Percentiles rank a stretch among this genome's conserved stretches.
Conservation (phyloP, 2,113 vertebrate species). For the Astatoreochromis straeleni region DNA sequence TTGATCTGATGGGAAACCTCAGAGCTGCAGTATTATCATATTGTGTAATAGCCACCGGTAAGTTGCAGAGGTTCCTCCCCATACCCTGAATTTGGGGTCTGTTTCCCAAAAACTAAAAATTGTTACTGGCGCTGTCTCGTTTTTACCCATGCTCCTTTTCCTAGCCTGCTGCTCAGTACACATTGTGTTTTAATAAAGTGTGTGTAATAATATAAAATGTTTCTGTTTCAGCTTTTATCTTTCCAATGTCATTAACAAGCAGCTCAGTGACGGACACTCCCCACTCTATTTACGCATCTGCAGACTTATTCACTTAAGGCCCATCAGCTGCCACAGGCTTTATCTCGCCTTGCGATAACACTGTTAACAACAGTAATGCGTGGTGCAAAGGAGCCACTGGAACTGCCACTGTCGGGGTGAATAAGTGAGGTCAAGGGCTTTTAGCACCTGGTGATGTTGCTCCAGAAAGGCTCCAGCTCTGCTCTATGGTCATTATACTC, state of each 20-base stretch:
- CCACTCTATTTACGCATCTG: slow-evolving; percentile 38
- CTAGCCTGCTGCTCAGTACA: slow-evolving; percentile 46
- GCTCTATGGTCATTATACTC: background rate
- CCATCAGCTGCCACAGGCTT: slow-evolving; percentile 49
- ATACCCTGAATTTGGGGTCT: slow-evolving; percentile 30
- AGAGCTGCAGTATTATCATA: slow-evolving; percentile 3
- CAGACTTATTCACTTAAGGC: slow-evolving; percentile 49
- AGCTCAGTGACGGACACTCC: slow-evolving; percentile 36
- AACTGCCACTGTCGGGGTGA: slow-evolving; percentile 57
- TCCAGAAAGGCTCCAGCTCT: background rate
- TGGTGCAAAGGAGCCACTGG: slow-evolving; percentile 43
- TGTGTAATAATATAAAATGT: slow-evolving; percentile 4
- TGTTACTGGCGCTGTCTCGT: slow-evolving; percentile 19
- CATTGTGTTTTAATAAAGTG: background rate
- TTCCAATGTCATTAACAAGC: slow-evolving; percentile 72
- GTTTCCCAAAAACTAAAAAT: slow-evolving; percentile 73
- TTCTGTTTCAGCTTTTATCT: slow-evolving; percentile 54
- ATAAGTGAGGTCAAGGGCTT: slow-evolving; percentile 59
- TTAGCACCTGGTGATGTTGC: slow-evolving; percentile 38
- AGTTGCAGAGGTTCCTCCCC: background rate
- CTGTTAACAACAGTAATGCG: slow-evolving; percentile 70
- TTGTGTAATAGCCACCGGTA: slow-evolving; percentile 23
- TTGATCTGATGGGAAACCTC: slow-evolving; percentile 19
- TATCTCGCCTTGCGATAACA: slow-evolving; percentile 74
- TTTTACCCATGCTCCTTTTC: background rate